Conservation (phyloP, 2,113 vertebrate genomes). For the Leptobrachium ailaonicum region DNA sequence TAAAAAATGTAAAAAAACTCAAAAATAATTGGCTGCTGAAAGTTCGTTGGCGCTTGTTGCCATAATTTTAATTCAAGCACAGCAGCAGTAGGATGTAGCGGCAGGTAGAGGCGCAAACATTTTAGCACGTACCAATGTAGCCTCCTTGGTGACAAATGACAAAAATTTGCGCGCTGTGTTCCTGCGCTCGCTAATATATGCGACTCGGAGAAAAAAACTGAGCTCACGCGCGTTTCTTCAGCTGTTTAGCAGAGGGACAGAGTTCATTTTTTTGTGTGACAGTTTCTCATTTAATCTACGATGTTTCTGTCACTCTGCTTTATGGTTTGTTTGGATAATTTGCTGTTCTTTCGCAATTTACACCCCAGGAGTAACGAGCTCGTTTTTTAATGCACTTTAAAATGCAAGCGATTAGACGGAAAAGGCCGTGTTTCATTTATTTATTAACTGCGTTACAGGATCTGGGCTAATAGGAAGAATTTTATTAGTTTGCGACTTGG, state of each 20-base stretch:
- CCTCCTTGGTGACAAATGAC: neutral
- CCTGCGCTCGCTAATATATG: neutral
- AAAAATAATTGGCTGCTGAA: no score
- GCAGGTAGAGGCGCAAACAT: no score
- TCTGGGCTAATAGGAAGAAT: neutral
- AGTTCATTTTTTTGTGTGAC: conserved; percentile 34
- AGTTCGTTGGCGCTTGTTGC: no score
- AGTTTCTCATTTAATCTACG: conserved; percentile 1
- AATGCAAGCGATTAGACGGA: conserved; percentile 41
- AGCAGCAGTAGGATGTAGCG: no score
- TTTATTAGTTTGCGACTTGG: neutral
- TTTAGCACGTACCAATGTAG: no score
- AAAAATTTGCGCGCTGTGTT: neutral
- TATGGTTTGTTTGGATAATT: conserved; percentile 44
- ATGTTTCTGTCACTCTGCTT: conserved; percentile 32
- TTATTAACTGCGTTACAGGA: conserved; percentile 27
- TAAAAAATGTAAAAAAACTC: no score
- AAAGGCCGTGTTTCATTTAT: conserved; percentile 38
- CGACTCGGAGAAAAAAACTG: neutral
- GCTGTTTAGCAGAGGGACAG: conserved; percentile 25
- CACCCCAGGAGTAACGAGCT: conserved; percentile 41
- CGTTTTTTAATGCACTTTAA: conserved; percentile 47
- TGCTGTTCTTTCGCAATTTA: conserved; percentile 40
- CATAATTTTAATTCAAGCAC: no score
- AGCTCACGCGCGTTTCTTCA: neutral